Evolutionary conservation across 2,797 vertebrate species (phyloP).

Genomic region (Acipenser transmontanus): DNA sequence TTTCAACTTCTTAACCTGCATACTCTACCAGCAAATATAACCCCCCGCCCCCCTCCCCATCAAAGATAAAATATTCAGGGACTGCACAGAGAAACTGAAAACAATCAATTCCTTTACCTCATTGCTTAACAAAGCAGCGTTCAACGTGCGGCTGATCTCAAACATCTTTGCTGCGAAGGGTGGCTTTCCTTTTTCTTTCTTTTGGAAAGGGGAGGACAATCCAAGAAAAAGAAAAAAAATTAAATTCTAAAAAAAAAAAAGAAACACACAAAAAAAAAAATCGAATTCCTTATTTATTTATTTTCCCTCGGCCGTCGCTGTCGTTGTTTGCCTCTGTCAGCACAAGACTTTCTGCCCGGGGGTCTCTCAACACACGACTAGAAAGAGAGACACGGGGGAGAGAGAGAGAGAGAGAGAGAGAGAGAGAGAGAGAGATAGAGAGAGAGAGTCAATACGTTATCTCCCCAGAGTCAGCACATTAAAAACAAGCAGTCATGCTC

Average conservation of each 20-base stretch:
- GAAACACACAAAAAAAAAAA: slow-evolving; percentile 37
- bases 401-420: no score
- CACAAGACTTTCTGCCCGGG: slow-evolving; percentile 78
- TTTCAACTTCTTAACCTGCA: slow-evolving; percentile 25
- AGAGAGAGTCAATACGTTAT: slow-evolving; percentile 84
- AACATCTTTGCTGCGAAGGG: slow-evolving; percentile 82
- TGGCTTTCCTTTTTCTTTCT: slow-evolving; percentile 31
- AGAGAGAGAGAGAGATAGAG: no score
- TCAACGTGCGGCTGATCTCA: slow-evolving; percentile 99
- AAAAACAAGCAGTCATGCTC: slow-evolving; percentile 84
- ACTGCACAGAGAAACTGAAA: slow-evolving; percentile 41
- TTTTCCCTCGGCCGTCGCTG: slow-evolving; percentile 36
- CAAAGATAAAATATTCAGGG: slow-evolving; percentile 35
- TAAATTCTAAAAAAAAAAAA: slow-evolving; percentile 42
- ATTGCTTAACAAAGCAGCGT: slow-evolving; percentile 99
- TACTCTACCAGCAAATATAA: slow-evolving; percentile 6
- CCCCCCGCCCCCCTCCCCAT: slow-evolving; percentile 7
- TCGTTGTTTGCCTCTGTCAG: slow-evolving; percentile 81
- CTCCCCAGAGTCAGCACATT: slow-evolving; percentile 97
- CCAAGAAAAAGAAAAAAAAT: slow-evolving; percentile 45
- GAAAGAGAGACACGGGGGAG: slow-evolving; percentile 16
- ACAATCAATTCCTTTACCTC: slow-evolving; percentile 82
- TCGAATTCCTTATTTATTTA: slow-evolving; percentile 52
- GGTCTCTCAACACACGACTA: slow-evolving; percentile 80
- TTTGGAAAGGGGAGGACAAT: slow-evolving; percentile 50